Evolutionary conservation across 1,140 invertebrate species (phyloP).

Genomic region (Bradysia coprophila): DNA sequence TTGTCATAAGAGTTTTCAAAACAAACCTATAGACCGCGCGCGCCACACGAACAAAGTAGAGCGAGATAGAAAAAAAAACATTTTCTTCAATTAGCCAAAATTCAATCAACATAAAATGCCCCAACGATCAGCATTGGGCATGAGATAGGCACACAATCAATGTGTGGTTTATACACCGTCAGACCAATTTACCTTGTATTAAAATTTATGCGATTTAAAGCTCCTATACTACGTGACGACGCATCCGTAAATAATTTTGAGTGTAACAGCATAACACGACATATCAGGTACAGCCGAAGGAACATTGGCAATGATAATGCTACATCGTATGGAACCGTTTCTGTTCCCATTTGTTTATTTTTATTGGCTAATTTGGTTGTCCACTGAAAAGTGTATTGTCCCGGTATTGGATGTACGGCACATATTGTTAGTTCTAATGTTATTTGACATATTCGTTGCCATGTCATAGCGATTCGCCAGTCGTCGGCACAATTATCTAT

Average conservation of each 20-base stretch:
- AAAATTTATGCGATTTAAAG: conserved; percentile 98
- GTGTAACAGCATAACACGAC: conserved; percentile 96
- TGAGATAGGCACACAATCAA: too few species aligned
- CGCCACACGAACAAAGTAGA: conserved; percentile 2
- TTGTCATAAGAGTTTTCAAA: conserved; percentile 98
- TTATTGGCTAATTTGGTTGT: conserved; percentile 88
- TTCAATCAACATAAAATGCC: too few species aligned
- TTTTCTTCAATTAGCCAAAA: too few species aligned
- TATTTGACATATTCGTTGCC: conserved; percentile 86
- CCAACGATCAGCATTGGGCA: too few species aligned
- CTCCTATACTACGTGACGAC: conserved; percentile 83
- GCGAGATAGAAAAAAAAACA: conserved; percentile 1
- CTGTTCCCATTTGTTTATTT: conserved; percentile 61
- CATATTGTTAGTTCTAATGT: conserved; percentile 84
- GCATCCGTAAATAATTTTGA: conserved; percentile 98
- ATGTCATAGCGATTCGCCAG: conserved; percentile 99
- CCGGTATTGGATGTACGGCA: conserved; percentile 93
- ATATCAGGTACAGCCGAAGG: conserved; percentile 95
- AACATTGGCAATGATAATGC: conserved; percentile 98
- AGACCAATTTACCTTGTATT: conserved; percentile 92
- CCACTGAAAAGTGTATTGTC: conserved; percentile 86
- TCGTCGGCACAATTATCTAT: conserved; percentile 99
- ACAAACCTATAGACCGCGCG: conserved; percentile 79
- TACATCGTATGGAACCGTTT: conserved; percentile 83
- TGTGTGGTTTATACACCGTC: too few species aligned